Percentiles rank a stretch among this genome's conserved stretches.
These are phyloP conservation scores for Aporophyla lueneburgensis DNA, from an alignment of 2,888 invertebrate genomes.

Conservation along the genomic window DNA sequence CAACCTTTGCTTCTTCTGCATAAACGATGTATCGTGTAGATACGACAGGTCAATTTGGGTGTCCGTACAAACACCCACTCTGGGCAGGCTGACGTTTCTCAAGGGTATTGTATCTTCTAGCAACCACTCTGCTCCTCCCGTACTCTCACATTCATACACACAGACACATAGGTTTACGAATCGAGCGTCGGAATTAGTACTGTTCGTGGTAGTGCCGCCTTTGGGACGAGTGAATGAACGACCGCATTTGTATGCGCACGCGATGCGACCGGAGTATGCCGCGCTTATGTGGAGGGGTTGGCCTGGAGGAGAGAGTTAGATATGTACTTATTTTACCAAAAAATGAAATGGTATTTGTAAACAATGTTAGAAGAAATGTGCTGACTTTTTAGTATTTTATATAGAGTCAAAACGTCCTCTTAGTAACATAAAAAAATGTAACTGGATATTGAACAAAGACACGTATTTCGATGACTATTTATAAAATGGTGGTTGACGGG, in stretches of 20 bases:
- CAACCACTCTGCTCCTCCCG: conserved; percentile 98
- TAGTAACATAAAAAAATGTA: no score
- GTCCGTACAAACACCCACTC: conserved; percentile 95
- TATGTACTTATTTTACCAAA: no score
- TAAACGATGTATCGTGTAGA: conserved; percentile 94
- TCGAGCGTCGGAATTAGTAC: conserved; percentile 90
- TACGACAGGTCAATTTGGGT: conserved; percentile 96
- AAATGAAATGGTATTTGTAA: no score
- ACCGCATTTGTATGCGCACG: conserved; percentile 98
- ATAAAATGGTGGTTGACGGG: no score
- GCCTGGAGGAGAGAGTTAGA: conserved; percentile 83
- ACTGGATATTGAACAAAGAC: no score
- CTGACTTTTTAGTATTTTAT: no score
- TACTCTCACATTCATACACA: conserved; percentile 99
- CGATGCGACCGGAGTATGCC: conserved; percentile 99
- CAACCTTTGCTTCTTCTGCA: conserved; percentile 95
- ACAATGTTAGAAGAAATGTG: no score
- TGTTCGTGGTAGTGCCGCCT: conserved; percentile 92
- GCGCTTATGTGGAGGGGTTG: conserved; percentile 98
- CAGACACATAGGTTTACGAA: conserved; percentile 98
- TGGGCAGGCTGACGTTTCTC: conserved; percentile 96
- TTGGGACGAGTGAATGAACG: conserved; percentile 97
- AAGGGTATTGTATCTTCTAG: conserved; percentile 98
- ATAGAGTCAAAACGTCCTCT: no score
- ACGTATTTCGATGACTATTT: no score